Evolutionary conservation across 2,797 vertebrate genomes (phyloP).

Genomic region (Coreius guichenoti): DNA sequence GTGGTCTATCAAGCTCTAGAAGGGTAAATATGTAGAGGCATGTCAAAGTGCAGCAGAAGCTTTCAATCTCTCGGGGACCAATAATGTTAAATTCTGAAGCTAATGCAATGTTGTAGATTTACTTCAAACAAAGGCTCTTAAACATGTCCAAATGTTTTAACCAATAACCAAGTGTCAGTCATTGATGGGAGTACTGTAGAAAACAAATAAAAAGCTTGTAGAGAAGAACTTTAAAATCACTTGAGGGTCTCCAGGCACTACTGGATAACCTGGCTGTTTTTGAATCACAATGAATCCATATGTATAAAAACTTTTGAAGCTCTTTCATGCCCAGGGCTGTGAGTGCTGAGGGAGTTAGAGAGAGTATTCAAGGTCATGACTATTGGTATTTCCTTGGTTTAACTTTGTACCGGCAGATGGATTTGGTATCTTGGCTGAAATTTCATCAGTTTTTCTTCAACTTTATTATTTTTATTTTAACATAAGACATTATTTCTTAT

Average conservation of each 20-base stretch:
- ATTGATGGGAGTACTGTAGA: slow-evolving; percentile 5
- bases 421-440: background rate
- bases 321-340: slow-evolving; percentile 26
- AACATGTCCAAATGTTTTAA: background rate
- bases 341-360: background rate
- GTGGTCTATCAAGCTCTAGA: slow-evolving; percentile 52
- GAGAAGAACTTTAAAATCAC: slow-evolving; percentile 28
- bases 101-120: background rate
- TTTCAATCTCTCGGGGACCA: background rate
- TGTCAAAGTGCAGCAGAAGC: slow-evolving; percentile 53
- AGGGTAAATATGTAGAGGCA: background rate
- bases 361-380: background rate
- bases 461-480: background rate
- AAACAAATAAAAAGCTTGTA: slow-evolving; percentile 39
- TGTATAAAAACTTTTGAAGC: slow-evolving; percentile 7
- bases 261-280: slow-evolving; percentile 37
- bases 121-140: slow-evolving; percentile 17
- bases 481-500: background rate
- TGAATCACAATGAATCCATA: slow-evolving; percentile 46
- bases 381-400: background rate
- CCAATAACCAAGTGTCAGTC: slow-evolving; percentile 8
- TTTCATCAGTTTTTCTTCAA: background rate
- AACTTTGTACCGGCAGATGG: background rate
- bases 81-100: background rate
- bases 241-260: slow-evolving; percentile 27